Evolutionary conservation across 2,113 vertebrate species (phyloP).

Genomic region (Marmota monax): DNA sequence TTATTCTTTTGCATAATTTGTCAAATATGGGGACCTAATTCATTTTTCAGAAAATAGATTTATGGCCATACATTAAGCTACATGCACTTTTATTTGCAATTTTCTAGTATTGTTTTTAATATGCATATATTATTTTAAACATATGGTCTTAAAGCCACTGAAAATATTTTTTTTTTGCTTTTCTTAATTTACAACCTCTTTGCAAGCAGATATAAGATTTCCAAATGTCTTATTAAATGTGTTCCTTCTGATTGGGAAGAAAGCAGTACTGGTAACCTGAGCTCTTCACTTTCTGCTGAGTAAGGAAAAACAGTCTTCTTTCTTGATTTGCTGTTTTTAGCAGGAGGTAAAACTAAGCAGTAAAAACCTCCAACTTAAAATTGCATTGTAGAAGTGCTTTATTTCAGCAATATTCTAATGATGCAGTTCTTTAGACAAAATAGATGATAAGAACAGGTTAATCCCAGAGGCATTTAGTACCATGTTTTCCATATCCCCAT

Average conservation of each 20-base stretch:
- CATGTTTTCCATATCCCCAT: no score
- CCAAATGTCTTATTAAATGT: no score
- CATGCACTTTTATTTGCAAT: background rate
- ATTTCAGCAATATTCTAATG: no score
- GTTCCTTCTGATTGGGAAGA: background rate
- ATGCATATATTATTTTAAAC: no score
- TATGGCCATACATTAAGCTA: no score
- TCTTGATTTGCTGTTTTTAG: background rate
- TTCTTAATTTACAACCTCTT: no score
- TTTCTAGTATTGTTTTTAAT: background rate
- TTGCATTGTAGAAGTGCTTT: background rate
- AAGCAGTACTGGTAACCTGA: background rate
- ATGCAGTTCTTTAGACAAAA: background rate
- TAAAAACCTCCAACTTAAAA: background rate
- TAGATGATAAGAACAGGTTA: background rate
- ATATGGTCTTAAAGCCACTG: no score
- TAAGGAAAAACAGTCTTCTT: background rate
- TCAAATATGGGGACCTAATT: background rate
- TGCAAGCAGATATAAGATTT: no score
- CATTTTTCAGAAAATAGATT: background rate
- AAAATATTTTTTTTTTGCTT: no score
- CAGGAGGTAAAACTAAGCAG: background rate
- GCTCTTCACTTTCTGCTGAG: background rate
- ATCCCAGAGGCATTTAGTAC: background rate
- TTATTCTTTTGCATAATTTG: background rate